Evolutionary conservation across 2,888 invertebrate species (phyloP), one percentile per base, ranked within the genome.

Genomic region (Callosobruchus maculatus): DNA sequence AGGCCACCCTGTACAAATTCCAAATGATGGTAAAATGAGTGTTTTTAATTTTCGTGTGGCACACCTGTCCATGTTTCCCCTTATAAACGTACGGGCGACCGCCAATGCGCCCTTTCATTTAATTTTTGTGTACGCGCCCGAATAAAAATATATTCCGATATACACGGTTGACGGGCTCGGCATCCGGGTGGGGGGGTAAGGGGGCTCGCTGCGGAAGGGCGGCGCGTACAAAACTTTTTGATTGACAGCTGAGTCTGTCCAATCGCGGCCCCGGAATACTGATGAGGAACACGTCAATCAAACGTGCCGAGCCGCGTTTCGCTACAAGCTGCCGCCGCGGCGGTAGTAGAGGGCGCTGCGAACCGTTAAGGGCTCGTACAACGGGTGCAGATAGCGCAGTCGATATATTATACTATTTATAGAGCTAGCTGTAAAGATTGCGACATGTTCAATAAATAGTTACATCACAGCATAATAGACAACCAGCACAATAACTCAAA

Each of bases 201-300:
- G 78, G 78, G 77, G 78, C 78, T 77, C n/a, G 73, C 74, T 76
- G 76, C 74, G 77, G 75, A 72, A 70, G 80, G 80, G 81, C 84
- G 85, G 86, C 83, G 86, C 86, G 84, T 83, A 83, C 83, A 83
- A 86, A 88, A 88, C 86, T 86, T 90, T 88, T 91, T 93, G 93
- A 93, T 93, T 93, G 93, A 93, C 93, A 93, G 92, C 90, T 91
- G 90, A 89, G 90, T 91, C 91, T 91, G 91, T 89, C 93, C 93
- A 93, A 93, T 93, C 90, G 91, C 91, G 90, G 90, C 90, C 88
- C 90, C 88, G 91, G 90, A 91, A 91, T 90, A 90, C 91, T 92
- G 93, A 93, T 93, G 92, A 92, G 91, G 89, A 89, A 88, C 90
- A 90, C 91, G 93, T 93, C 93, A 93, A 93, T 93, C 93, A 93